A percentile compares a stretch with the other conserved stretches of the same genome.
These are phyloP conservation scores for Alaudala cheleensis DNA, from an alignment of 2,113 vertebrate genomes.

Conservation along the genomic window DNA sequence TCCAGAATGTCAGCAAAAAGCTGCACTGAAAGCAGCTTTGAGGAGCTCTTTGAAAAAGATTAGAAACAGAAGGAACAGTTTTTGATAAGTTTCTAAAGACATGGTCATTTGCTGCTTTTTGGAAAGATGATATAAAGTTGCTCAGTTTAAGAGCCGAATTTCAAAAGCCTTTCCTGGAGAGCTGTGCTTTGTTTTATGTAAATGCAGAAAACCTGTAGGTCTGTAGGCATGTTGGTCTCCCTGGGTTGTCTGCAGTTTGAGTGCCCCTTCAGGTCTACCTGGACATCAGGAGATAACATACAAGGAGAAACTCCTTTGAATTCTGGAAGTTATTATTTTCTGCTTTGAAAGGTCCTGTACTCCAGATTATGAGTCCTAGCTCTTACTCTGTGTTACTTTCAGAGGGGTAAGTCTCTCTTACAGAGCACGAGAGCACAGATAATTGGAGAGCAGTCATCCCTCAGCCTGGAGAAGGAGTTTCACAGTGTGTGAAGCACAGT, in stretches of 20 bases:
- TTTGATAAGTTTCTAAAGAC: not conserved
- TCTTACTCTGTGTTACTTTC: not conserved
- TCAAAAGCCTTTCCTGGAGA: not conserved
- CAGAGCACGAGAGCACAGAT: not conserved
- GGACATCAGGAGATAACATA: not conserved
- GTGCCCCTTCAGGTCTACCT: rapidly evolving
- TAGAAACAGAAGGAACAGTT: not conserved
- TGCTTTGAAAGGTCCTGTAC: not conserved
- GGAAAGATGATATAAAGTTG: not conserved
- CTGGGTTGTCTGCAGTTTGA: not conserved
- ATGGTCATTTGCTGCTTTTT: rapidly evolving
- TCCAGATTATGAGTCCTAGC: not conserved
- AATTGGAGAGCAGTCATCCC: rapidly evolving
- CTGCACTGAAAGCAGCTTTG: not conserved
- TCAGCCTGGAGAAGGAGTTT: not conserved
- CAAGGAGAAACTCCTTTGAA: not conserved
- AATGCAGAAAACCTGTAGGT: not conserved
- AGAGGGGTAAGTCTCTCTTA: not conserved
- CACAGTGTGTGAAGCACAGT: rapidly evolving
- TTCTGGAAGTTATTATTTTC: not conserved
- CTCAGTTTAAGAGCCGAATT: not conserved
- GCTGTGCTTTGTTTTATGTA: not conserved
- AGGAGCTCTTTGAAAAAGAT: not conserved
- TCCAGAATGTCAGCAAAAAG: rapidly evolving
- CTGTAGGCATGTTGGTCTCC: not conserved